Evolutionary conservation across 2,113 vertebrate species (phyloP), one percentile per base, ranked within the genome.

Genomic region (Mionectes macconnelli): DNA sequence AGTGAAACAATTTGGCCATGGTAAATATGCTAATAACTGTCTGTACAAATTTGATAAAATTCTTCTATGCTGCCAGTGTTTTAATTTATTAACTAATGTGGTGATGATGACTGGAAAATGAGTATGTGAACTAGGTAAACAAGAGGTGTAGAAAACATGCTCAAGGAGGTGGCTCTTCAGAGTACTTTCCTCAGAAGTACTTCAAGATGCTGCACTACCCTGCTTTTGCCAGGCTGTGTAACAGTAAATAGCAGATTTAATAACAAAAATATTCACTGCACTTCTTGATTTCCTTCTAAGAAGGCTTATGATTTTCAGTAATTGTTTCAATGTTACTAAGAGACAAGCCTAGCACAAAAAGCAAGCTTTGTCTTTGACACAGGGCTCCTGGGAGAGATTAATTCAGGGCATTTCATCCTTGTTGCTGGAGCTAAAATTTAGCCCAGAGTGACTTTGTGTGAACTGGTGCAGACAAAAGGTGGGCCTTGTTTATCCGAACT

Each of bases 41-140:
- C 86, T 95, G 94, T 67, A 84, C 76, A 74, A 86, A 60, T 75
- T 92, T 89, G 94, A 97, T 95, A 93, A 72, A 76, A 89, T 52
- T 81, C 13, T 84, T 77, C 50, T 59, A 47, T 63, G 56, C 33
- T 93, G 47, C 39, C 30, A 74, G 11, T 88, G 30, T 67, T 96
- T 90, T 78, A 84, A 90, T 93, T 86, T 90, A 78, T 90, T 89
- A 86, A 70, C 47, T 94, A 89, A 93, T 74, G 56, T 70, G 73
- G 27, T 30, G 81, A 33, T 67, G 59, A 87, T 59, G 39, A 84
- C 69, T 86, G 12, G 42, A 96, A 94, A 95, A 93, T 70, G 4
- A 90, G 11, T 73, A 53, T 59, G 23, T 70, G 68, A 84, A 90
- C 30, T 45, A 89, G 68, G 90, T 86, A 77, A 63, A 90, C 35